A percentile compares a stretch with the other conserved stretches of the same genome.
Conservation (phyloP, 1,140 invertebrate genomes). For the Drosophila tropicalis region DNA sequence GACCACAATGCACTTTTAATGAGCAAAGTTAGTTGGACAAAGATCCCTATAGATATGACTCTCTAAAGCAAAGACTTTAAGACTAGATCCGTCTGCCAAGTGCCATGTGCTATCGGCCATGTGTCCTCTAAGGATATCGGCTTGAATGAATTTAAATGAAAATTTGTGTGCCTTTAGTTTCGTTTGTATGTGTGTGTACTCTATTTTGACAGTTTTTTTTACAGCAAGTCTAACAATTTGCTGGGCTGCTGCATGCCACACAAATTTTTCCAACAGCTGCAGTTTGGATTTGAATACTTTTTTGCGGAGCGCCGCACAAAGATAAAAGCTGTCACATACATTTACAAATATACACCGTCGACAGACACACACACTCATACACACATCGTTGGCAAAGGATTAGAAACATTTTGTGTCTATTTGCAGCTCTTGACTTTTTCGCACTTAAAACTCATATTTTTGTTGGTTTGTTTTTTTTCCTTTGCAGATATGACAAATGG, state of each 20-base stretch:
- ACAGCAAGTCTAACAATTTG: background rate
- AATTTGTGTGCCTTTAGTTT: constrained; percentile 24
- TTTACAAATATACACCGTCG: background rate
- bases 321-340: constrained; percentile 40
- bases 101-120: background rate
- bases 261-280: constrained; percentile 53
- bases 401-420: constrained; percentile 48
- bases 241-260: constrained; percentile 28
- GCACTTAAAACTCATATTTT: constrained; percentile 34
- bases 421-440: constrained; percentile 56
- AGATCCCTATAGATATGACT: background rate
- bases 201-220: background rate
- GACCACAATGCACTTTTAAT: constrained; percentile 54
- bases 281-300: constrained; percentile 59
- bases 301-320: constrained; percentile 36
- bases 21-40: constrained; percentile 37
- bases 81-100: background rate
- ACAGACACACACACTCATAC: constrained; percentile 13
- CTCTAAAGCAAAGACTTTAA: constrained; percentile 2
- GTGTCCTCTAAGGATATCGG: constrained; percentile 4
- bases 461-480: constrained; percentile 16
- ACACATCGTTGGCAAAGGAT: constrained; percentile 4
- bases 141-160: constrained; percentile 54
- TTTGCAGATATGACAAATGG: constrained; percentile 77
- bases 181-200: background rate